Base-by-base conservation (phyloP, 2,797 vertebrate species). In the Hoplostethus atlanticus region DNA sequence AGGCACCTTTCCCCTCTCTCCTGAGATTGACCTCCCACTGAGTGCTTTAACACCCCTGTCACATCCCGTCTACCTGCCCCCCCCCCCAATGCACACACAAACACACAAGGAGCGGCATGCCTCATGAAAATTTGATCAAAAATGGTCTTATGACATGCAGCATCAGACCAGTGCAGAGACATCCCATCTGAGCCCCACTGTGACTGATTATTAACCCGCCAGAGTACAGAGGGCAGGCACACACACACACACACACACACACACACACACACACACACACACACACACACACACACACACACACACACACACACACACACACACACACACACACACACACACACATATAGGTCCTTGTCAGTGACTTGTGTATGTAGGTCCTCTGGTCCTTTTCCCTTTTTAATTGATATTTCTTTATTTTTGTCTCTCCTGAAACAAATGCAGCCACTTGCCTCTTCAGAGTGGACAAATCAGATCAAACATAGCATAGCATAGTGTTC, bases 121-220 rank as follows among this genome's bases (percentile, higher is more conserved):
- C 28, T 81, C 64, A 87, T 90, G 73, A 87, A 92, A 89, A 86
- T 87, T 89, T 89, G 62, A 87, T 84, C 69, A 69, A 65, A 81
- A 55, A 66, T 87, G 80, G 81, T 84, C 79, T 85, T 79, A 84
- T 89, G 84, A 90, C 79, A 86, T 73, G 73, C 85, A 76, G 81
- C 74, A 80, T 85, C 84, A 85, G 87, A 81, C 62, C 71, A n/a
- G 83, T 34, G 68, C 77, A 84, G 84, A 71, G 87, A 84, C 79
- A 81, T 77, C 84, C 69, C 71, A 69, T 84, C 71, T 60, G 78
- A 77, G 80, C 71, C 78, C 79, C 71, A 52, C 79, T 57, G 78
- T 76, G 79, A 44, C 74, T 65, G 58, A 81, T 75, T 66, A 84
- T 84, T 73, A 84, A 83, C 66, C 68, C 4, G 3, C 36, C 58